phyloP scores from a whole-genome alignment of 2,888 invertebrate species.

The Plebejus anna region DNA sequence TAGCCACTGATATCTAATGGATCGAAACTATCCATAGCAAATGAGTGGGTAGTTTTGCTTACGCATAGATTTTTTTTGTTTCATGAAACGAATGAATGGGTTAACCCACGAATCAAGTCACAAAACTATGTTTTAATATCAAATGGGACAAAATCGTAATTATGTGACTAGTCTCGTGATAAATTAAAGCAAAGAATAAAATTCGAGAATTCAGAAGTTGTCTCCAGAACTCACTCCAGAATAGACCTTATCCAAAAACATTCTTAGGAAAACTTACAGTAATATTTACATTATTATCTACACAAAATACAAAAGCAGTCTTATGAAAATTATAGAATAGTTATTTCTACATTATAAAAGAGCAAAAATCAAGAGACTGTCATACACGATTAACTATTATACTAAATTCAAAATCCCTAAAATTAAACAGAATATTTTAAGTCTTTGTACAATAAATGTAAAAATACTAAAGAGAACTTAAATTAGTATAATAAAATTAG shows the following conservation, averaged over 20 bases:
- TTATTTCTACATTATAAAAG: not conserved
- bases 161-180: too few relatives aligned
- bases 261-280: conserved; percentile 10
- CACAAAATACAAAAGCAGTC: conserved; percentile 28
- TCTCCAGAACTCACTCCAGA: not conserved
- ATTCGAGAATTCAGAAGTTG: not conserved
- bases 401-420: not conserved
- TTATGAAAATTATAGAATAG: conserved; percentile 11
- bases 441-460: not conserved
- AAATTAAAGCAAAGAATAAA: not conserved
- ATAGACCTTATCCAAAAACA: not conserved
- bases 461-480: not conserved
- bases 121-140: not conserved
- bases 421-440: not conserved
- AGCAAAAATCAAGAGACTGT: not conserved
- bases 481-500: too few relatives aligned
- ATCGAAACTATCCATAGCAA: not conserved
- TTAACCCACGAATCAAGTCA: not conserved
- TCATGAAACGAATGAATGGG: too few relatives aligned
- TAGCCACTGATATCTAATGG: not conserved
- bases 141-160: too few relatives aligned
- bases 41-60: not conserved
- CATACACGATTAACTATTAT: not conserved
- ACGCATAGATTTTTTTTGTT: not conserved
- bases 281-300: conserved; percentile 26